phyloP scores from a whole-genome alignment of 2,113 vertebrate genomes.

The Saccopteryx leptura region DNA sequence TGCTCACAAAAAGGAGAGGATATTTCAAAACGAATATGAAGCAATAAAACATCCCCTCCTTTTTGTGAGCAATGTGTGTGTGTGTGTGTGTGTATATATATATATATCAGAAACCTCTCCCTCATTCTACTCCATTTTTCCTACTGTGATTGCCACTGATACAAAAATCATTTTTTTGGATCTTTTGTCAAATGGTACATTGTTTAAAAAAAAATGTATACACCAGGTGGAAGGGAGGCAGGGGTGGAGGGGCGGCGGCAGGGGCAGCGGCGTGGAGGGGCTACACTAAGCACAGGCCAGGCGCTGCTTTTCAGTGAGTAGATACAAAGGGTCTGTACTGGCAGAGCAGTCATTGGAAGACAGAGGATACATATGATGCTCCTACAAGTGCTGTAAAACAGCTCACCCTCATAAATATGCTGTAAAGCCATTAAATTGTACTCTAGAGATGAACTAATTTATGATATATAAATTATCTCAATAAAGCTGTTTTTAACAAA shows the following conservation, averaged over 20 bases:
- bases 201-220: not conserved
- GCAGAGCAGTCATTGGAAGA: not conserved
- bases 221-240: not conserved
- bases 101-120: not conserved
- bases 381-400: not conserved
- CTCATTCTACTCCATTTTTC: not conserved
- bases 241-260: too few species aligned
- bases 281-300: not conserved
- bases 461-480: not conserved
- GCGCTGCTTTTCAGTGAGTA: not conserved
- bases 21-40: too few species aligned
- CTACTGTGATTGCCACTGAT: not conserved
- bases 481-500: not conserved
- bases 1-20: too few species aligned
- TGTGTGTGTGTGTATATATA: too few species aligned
- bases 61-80: too few species aligned
- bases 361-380: not conserved
- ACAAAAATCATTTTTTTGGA: not conserved
- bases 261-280: too few species aligned
- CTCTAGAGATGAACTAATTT: conserved; percentile 1
- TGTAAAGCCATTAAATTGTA: not conserved
- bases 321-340: not conserved
- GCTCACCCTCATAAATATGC: not conserved
- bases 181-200: not conserved
- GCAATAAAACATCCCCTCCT: too few species aligned